Base-by-base conservation (phyloP, 2,888 invertebrate genomes). In the Galeopsomyia nigrocyanea region DNA sequence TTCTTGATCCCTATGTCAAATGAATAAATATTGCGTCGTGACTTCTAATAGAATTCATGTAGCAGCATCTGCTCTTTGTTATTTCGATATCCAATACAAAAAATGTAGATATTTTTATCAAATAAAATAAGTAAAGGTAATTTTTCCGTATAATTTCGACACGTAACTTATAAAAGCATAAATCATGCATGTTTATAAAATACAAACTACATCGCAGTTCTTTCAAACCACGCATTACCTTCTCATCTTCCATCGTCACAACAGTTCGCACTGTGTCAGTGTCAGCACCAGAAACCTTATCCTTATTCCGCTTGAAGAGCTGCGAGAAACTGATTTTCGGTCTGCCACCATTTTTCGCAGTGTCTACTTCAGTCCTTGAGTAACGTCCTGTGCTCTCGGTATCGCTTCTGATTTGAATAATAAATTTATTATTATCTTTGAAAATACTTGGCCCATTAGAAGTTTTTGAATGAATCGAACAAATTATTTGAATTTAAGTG, bases 341-440 rank as follows among this genome's bases (percentile, higher is more conserved):
- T 74, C 82, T 82, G 66, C 78, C 78, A 66, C 75, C 78, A 60
- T 76, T 78, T 47, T 77, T 81, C 47, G 76, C 76, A 76, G 79
- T 82, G 60, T 86, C 86, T n/a, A 85, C 84, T 76, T 86, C 86
- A 65, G 80, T 82, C 68, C 83, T 84, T 17, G 86, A 86, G 77
- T 85, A 86, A 62, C 83, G 82, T 31, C 85, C 91, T 68, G 91
- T 90, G 82, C 91, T 92, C 84, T 92, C 92, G 53, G 92, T 92
- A 86, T 92, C 92, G 83, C 92, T 92, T 83, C 92, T 91, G 62
- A 26, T 67, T 60, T 53, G 53, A 55, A 76, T 64, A 72, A 71
- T 68, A 64, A n/a, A 26, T 31, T 58, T 46, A 7, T 61, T 10
- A 21, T 17, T 19, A 57, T 50, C 50, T 31, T 31, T 2, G 31